Conservation (phyloP, 2,113 vertebrate species). For the Meriones unguiculatus region DNA sequence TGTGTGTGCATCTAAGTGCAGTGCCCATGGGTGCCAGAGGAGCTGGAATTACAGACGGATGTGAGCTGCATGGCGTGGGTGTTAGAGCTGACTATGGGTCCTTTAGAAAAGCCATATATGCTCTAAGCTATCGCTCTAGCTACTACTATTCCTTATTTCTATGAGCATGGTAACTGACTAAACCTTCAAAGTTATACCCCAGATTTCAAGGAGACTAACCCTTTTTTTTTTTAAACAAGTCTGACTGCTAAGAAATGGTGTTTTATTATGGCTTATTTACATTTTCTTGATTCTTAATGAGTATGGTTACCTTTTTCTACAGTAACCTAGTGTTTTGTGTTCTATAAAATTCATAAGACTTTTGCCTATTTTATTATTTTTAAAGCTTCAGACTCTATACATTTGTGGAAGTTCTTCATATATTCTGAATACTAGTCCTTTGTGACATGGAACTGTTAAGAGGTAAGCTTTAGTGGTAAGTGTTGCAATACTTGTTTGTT, state of each 20-base stretch:
- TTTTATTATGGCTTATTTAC: constrained; percentile 9
- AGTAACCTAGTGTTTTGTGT: background rate
- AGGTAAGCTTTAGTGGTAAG: background rate
- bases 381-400: background rate
- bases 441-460: background rate
- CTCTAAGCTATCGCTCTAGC: background rate
- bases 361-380: background rate
- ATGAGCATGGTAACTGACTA: background rate
- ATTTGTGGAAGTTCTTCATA: background rate
- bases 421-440: constrained; percentile 14
- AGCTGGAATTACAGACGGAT: background rate
- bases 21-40: background rate
- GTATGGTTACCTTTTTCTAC: background rate
- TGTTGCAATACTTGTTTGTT: background rate
- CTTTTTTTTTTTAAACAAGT: background rate
- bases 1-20: background rate
- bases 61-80: background rate
- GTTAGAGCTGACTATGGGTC: background rate
- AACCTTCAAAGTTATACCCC: background rate
- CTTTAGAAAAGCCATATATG: background rate
- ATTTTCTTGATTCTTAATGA: background rate
- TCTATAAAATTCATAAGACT: background rate
- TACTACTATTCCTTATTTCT: background rate
- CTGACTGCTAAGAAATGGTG: background rate
- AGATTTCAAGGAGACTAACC: background rate